Conservation (phyloP, 1,140 invertebrate species). For the Rhynchophorus ferrugineus region DNA sequence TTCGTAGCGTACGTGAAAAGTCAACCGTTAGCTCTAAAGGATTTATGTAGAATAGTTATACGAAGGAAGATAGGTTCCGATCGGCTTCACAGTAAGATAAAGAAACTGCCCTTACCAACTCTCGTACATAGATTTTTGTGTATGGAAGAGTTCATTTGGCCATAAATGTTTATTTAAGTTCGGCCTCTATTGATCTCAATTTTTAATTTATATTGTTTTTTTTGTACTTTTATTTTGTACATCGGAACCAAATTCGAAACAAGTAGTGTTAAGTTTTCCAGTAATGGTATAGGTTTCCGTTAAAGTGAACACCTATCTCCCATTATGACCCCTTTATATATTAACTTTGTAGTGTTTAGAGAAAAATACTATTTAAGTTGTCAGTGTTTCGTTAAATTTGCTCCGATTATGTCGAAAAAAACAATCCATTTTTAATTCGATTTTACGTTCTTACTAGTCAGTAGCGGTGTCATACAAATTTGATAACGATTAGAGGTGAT, state of each 20-base stretch:
- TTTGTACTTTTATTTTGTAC: no score
- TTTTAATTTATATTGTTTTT: no score
- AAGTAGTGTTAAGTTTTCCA: no score
- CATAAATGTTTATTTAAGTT: background rate
- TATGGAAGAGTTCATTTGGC: slow-evolving; percentile 31
- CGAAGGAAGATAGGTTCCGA: slow-evolving; percentile 32
- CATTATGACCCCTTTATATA: no score
- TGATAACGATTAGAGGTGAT: no score
- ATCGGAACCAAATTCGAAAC: no score
- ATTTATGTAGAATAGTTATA: slow-evolving; percentile 42
- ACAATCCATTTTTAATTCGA: no score
- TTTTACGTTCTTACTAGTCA: background rate
- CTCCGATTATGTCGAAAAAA: no score
- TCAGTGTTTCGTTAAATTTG: no score
- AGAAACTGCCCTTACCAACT: slow-evolving; percentile 37
- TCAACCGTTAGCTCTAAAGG: slow-evolving; percentile 42
- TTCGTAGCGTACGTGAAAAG: slow-evolving; percentile 37
- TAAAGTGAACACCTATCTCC: no score
- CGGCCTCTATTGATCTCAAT: slow-evolving; percentile 2
- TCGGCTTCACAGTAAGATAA: slow-evolving; percentile 34
- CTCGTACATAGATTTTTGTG: slow-evolving; percentile 33
- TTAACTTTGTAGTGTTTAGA: background rate
- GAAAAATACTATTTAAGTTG: background rate
- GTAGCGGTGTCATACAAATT: background rate
- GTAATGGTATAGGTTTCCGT: no score